Evolutionary conservation across 2,797 vertebrate species (phyloP), one percentile per base, ranked within the genome.

Genomic region (Crypturellus tataupa): DNA sequence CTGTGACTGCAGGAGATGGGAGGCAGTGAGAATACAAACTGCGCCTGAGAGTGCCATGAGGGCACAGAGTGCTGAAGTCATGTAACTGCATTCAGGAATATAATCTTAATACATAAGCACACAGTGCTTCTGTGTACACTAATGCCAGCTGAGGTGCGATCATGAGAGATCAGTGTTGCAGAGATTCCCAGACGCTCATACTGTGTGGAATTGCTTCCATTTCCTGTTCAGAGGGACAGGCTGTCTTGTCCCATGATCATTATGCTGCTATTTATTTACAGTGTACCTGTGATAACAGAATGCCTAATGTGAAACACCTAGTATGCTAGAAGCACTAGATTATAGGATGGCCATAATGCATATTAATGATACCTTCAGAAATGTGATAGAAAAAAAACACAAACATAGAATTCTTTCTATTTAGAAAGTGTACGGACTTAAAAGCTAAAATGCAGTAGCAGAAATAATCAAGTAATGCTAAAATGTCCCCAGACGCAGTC

Each of bases 151-250:
- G 11, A 33, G 20, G 7, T 58, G 8, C 0, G 0, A 27, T 47
- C 1, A 0, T 6, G 53, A 67, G 59, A 69, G 15, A 68, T 49
- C 31, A 42, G 19, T 68, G 25, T 85, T 2, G 0, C 55, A 23
- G 60, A 87, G 47, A 65, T 77, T 13, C 15, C 3, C 47, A 60
- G 44, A 37, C 29, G 35, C 56, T 42, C 33, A 35, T 7, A 19
- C 73, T 80, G 60, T 35, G 75, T 49, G n/a, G 49, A 87, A 69
- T 68, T 93, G 13, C 24, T 96, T 90, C 79, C 56, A 6, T 82
- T 95, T 82, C 40, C 40, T 56, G 3, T 79, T 89, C 55, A 71
- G 58, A 83, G 8, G 37, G 8, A 12, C 58, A 35, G 33, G 23
- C 17, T 65, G 51, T 35, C 27, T 94, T 55, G 55, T 40, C 55